Conservation (phyloP, 2,888 invertebrate genomes). For the Caenorhabditis drosophilae region DNA sequence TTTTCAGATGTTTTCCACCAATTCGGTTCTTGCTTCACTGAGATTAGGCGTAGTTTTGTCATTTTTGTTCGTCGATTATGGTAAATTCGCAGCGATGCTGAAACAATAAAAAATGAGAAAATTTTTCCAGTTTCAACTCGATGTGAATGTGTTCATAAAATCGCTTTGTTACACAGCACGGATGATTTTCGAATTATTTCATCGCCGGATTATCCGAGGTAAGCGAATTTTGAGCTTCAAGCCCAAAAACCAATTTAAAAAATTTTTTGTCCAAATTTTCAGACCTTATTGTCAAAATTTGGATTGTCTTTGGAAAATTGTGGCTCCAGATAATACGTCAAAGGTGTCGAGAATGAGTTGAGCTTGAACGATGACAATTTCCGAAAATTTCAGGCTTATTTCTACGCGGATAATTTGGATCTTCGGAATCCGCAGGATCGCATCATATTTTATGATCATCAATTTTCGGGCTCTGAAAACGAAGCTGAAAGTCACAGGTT, state of each 20-base stretch:
- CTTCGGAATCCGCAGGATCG: slow-evolving; percentile 33
- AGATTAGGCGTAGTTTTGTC: too few relatives aligned
- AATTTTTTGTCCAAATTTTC: slow-evolving; percentile 5
- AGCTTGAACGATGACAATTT: neutral
- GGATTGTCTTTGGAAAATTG: slow-evolving; percentile 43
- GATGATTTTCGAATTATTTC: slow-evolving; percentile 36
- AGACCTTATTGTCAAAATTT: slow-evolving; percentile 36
- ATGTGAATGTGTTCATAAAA: slow-evolving; percentile 33
- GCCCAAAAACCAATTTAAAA: too few relatives aligned
- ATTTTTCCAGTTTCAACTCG: neutral
- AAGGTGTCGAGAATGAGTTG: slow-evolving; percentile 9
- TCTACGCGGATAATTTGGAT: slow-evolving; percentile 45
- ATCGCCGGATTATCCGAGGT: slow-evolving; percentile 44
- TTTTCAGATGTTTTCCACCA: neutral
- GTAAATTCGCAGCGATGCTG: too few relatives aligned
- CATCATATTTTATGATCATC: slow-evolving; percentile 35
- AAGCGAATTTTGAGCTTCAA: too few relatives aligned
- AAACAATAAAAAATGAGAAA: neutral
- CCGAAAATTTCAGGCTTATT: slow-evolving; percentile 20
- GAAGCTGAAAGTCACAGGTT: slow-evolving; percentile 14
- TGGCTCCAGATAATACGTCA: slow-evolving; percentile 33
- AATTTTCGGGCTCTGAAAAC: slow-evolving; percentile 14
- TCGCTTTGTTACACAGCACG: slow-evolving; percentile 24
- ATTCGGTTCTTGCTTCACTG: neutral
- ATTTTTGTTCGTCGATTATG: neutral